phyloP scores from a whole-genome alignment of 2,888 invertebrate species.

The Chirona hameri region DNA sequence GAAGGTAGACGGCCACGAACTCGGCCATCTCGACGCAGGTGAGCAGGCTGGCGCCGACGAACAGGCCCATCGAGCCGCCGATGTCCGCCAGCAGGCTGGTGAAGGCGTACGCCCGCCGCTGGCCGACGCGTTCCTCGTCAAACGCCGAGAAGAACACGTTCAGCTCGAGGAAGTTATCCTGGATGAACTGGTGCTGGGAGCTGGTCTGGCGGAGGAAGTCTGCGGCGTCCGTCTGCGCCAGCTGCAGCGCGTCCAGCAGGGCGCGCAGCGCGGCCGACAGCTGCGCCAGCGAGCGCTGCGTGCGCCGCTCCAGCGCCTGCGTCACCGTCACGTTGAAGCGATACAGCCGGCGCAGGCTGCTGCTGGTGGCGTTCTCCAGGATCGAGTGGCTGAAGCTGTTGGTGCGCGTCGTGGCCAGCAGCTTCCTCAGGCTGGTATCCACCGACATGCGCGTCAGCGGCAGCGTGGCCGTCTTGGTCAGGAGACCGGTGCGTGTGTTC shows the following conservation, averaged over 20 bases:
- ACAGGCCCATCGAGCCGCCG: constrained; percentile 5
- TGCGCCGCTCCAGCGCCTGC: background rate
- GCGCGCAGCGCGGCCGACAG: background rate
- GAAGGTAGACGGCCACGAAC: background rate
- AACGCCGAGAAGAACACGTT: constrained; percentile 25
- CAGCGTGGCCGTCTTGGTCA: constrained; percentile 7
- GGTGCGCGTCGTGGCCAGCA: background rate
- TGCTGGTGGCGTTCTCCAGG: constrained; percentile 8
- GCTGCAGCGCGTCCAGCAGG: constrained; percentile 3
- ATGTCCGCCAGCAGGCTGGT: constrained; percentile 27
- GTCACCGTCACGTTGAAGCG: constrained; percentile 3
- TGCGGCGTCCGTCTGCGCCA: background rate
- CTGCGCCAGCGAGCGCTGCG: background rate
- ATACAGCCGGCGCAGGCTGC: background rate
- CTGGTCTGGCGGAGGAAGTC: background rate
- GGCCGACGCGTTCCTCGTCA: background rate
- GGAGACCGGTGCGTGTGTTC: background rate
- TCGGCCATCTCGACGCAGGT: constrained; percentile 5
- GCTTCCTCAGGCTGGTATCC: background rate
- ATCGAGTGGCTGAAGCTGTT: background rate
- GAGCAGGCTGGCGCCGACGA: constrained; percentile 25
- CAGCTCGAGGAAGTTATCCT: constrained; percentile 2
- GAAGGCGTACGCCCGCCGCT: background rate
- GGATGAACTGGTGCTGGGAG: background rate
- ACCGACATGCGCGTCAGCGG: background rate